Conservation (phyloP, 2,113 vertebrate species). For the Addax nasomaculatus region DNA sequence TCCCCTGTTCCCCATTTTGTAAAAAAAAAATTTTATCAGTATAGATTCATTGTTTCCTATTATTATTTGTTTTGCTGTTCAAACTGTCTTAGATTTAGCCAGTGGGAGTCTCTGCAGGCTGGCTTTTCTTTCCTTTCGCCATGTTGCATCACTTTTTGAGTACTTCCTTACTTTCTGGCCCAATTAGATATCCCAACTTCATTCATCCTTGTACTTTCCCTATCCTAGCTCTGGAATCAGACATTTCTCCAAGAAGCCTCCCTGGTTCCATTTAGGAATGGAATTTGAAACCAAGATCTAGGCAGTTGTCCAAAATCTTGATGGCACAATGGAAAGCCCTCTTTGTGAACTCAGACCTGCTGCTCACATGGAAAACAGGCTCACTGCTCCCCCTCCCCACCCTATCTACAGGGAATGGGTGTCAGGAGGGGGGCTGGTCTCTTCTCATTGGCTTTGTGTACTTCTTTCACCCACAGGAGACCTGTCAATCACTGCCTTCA, state of each 20-base stretch:
- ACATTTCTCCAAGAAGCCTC: background rate
- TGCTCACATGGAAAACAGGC: background rate
- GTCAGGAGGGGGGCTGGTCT: background rate
- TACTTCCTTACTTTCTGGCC: background rate
- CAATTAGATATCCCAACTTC: background rate
- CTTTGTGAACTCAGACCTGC: background rate
- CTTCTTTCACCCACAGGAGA: background rate
- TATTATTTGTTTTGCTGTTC: background rate
- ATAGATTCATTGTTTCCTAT: background rate
- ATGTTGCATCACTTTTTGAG: background rate
- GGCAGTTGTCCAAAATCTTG: conserved; percentile 30
- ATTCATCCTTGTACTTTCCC: background rate
- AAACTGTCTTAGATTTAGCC: background rate
- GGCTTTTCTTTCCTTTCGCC: background rate
- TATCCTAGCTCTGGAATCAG: background rate
- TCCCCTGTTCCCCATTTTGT: background rate
- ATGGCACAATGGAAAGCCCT: conserved; percentile 25
- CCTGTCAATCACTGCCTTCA: background rate
- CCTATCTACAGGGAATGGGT: background rate
- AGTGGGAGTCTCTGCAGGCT: background rate
- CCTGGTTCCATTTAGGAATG: background rate
- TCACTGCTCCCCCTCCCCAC: background rate
- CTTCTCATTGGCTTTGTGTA: background rate
- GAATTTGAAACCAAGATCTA: conserved; percentile 35
- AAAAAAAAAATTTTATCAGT: background rate